Conservation (phyloP, 2,113 vertebrate species). For the Melanerpes aurifrons region DNA sequence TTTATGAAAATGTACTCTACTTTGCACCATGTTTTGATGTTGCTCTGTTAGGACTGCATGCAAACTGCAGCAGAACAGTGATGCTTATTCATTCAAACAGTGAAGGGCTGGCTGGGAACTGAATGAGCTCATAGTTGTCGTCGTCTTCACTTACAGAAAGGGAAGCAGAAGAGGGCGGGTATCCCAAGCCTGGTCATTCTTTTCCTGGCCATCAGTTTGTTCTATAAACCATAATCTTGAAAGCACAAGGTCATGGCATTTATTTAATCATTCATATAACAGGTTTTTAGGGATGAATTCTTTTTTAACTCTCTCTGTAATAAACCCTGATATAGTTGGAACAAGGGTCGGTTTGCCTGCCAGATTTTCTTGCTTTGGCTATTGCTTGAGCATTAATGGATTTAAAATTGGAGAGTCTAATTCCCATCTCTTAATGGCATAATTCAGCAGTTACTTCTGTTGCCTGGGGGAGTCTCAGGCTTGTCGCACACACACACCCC, state of each 20-base stretch:
- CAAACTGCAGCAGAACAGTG: constrained; percentile 46
- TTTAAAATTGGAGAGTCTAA: background rate
- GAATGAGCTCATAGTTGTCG: constrained; percentile 26
- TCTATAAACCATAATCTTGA: constrained; percentile 7
- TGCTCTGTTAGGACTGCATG: constrained; percentile 39
- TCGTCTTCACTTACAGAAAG: background rate
- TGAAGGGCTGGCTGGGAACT: constrained; percentile 55
- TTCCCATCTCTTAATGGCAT: background rate
- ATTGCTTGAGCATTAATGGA: background rate
- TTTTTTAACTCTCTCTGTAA: background rate
- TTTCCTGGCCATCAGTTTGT: background rate
- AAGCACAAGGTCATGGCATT: background rate
- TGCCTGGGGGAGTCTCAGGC: background rate
- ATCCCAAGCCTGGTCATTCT: background rate
- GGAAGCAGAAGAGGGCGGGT: background rate
- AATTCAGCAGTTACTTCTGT: background rate
- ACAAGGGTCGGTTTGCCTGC: background rate
- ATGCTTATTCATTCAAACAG: constrained; percentile 24
- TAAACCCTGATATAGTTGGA: background rate
- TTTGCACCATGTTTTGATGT: background rate
- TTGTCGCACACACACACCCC: background rate
- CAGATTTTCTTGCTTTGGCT: background rate
- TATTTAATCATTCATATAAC: background rate
- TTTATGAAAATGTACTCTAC: constrained; percentile 27
- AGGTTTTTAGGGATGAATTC: background rate